phyloP scores from a whole-genome alignment of 2,888 invertebrate species.

The Drosophila aldrichi region DNA sequence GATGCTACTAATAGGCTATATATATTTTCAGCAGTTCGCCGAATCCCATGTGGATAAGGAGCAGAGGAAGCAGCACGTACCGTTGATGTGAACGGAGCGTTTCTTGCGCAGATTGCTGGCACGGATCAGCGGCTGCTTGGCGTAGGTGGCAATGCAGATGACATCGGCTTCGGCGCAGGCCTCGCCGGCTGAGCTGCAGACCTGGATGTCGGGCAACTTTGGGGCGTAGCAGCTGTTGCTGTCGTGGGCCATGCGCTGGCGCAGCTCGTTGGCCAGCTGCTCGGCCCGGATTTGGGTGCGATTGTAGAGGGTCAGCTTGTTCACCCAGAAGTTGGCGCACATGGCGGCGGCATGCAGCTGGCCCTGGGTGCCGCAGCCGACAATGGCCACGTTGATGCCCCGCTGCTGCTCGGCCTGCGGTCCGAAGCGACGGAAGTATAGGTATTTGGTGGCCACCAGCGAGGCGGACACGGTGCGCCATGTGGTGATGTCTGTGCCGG shows the following conservation, averaged over 20 bases:
- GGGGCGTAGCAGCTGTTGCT: background rate
- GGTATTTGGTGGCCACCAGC: slow-evolving; percentile 86
- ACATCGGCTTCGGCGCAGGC: slow-evolving; percentile 88
- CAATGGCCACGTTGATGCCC: slow-evolving; percentile 82
- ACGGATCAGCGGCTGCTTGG: slow-evolving; percentile 86
- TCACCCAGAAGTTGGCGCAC: slow-evolving; percentile 85
- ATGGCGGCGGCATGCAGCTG: slow-evolving; percentile 86
- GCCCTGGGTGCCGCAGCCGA: slow-evolving; percentile 87
- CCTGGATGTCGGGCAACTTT: slow-evolving; percentile 13
- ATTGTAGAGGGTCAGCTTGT: slow-evolving; percentile 87
- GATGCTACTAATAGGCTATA: no score
- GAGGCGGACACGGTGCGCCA: slow-evolving; percentile 88
- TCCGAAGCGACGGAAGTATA: slow-evolving; percentile 82
- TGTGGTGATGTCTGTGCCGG: slow-evolving; percentile 86
- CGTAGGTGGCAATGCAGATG: slow-evolving; percentile 87
- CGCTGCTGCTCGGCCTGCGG: slow-evolving; percentile 25
- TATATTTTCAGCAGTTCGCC: no score
- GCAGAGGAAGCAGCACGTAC: slow-evolving; percentile 60
- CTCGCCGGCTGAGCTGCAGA: slow-evolving; percentile 78
- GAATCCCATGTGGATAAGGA: no score
- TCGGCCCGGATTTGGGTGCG: slow-evolving; percentile 83
- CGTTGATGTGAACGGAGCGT: slow-evolving; percentile 87
- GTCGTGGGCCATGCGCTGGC: background rate
- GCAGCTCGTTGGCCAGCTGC: slow-evolving; percentile 81
- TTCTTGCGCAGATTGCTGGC: slow-evolving; percentile 86